These are phyloP conservation scores for Rhagoletis pomonella DNA, from an alignment of 1,140 invertebrate species.

Conservation along the genomic window DNA sequence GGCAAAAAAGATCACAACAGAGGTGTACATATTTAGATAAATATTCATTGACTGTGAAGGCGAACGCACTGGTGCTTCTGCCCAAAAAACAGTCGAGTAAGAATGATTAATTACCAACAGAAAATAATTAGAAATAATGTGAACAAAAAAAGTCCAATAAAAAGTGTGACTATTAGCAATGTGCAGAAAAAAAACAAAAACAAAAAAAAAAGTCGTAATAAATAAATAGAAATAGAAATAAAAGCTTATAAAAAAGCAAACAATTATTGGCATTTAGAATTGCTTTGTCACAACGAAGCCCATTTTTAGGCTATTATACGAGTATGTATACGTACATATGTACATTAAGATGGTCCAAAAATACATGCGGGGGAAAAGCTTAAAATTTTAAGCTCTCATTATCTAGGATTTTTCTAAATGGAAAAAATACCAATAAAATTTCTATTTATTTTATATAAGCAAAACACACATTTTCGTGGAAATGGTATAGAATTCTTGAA, in stretches of 20 bases:
- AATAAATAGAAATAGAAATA: not conserved
- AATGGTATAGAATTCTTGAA: too few relatives aligned
- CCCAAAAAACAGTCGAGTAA: too few relatives aligned
- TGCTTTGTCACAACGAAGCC: not conserved
- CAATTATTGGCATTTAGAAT: not conserved
- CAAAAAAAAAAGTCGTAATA: not conserved
- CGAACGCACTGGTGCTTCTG: too few relatives aligned
- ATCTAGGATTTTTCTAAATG: too few relatives aligned
- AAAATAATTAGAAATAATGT: conserved; percentile 10
- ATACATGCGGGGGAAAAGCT: too few relatives aligned
- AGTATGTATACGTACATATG: not conserved
- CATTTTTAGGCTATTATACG: not conserved
- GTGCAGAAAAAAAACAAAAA: not conserved
- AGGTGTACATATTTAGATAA: too few relatives aligned
- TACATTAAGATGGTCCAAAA: not conserved
- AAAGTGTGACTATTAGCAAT: not conserved
- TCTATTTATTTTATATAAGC: too few relatives aligned
- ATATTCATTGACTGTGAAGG: too few relatives aligned
- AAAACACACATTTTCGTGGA: too few relatives aligned
- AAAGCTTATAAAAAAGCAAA: not conserved
- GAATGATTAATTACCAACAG: not conserved
- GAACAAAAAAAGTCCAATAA: not conserved
- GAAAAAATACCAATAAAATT: too few relatives aligned
- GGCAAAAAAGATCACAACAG: too few relatives aligned
- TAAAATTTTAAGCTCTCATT: too few relatives aligned